Evolutionary conservation across 2,113 vertebrate species (phyloP).

Genomic region (Hyla sarda): DNA sequence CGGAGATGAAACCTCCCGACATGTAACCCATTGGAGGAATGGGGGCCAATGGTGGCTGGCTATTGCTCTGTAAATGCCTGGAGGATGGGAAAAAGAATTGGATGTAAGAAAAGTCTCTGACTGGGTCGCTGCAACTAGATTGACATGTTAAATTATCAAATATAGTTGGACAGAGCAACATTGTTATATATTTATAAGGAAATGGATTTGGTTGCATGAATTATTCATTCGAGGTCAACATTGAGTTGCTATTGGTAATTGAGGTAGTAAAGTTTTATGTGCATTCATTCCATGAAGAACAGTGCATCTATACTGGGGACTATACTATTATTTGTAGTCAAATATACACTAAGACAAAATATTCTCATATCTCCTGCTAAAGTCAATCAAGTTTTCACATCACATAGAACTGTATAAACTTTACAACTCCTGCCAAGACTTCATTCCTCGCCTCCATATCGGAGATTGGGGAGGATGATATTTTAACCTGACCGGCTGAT

Average conservation of each 20-base stretch:
- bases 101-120: neutral
- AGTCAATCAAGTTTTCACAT: neutral
- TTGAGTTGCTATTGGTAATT: conserved; percentile 32
- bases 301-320: neutral
- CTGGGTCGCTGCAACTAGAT: neutral
- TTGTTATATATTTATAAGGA: conserved; percentile 42
- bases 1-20: conserved; percentile 94
- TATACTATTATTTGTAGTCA: neutral
- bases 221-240: conserved; percentile 20
- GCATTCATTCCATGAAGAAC: neutral
- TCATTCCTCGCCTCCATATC: neutral
- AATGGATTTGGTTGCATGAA: conserved; percentile 16
- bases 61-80: conserved; percentile 95
- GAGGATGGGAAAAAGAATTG: conserved; percentile 19
- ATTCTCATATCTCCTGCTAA: neutral
- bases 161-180: conserved; percentile 7
- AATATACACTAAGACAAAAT: neutral
- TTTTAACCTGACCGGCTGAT: conserved; percentile 8
- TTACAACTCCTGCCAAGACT: conserved; percentile 1
- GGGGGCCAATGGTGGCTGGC: conserved; percentile 91
- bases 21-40: conserved; percentile 94
- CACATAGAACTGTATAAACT: neutral
- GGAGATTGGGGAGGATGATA: neutral
- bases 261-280: conserved; percentile 15
- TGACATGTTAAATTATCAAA: conserved; percentile 38